Evolutionary conservation across 2,113 vertebrate species (phyloP).

Genomic region (Rhinichthys klamathensis): DNA sequence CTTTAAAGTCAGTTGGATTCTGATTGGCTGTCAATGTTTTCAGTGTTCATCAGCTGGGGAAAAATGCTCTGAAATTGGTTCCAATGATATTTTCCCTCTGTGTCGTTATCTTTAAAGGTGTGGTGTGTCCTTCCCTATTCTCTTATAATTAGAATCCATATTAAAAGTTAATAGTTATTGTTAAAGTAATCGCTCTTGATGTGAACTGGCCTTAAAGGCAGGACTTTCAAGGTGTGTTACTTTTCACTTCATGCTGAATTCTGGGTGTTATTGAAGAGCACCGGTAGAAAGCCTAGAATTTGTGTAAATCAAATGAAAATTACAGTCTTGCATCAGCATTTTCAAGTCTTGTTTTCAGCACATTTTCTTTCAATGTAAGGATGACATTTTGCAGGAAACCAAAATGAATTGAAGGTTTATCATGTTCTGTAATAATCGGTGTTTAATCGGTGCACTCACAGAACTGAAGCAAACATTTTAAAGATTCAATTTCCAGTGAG

Average conservation of each 20-base stretch:
- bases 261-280: neutral
- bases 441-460: neutral
- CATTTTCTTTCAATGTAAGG: neutral
- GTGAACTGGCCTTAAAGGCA: neutral
- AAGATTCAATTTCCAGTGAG: conserved; percentile 7
- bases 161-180: no score
- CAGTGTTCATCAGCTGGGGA: neutral
- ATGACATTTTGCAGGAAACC: conserved; percentile 15
- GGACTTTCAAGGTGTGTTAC: neutral
- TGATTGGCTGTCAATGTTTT: neutral
- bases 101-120: neutral
- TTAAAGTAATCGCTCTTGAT: neutral
- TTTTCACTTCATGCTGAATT: neutral
- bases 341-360: neutral
- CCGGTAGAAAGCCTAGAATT: neutral
- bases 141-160: no score
- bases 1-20: neutral
- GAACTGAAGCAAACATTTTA: neutral
- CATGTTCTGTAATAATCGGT: neutral
- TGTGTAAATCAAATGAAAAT: neutral
- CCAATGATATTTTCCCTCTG: neutral
- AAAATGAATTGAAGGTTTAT: neutral
- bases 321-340: neutral
- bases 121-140: no score
- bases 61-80: neutral